Conservation (phyloP, 2,113 vertebrate genomes). For the Phycodurus eques region DNA sequence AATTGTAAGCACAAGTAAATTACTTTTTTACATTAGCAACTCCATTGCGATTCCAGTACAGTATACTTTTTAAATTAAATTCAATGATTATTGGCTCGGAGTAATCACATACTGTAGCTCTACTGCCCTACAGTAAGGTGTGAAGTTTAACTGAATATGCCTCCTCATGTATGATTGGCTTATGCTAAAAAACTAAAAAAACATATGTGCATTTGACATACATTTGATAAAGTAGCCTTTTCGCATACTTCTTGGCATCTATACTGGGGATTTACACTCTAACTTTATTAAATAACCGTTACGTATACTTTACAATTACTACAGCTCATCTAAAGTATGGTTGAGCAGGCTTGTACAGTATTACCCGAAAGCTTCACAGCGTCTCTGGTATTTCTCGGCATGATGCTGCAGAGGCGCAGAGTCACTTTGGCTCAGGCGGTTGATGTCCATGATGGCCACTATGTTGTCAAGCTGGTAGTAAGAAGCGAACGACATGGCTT, state of each 20-base stretch:
- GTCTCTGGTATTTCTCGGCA: conserved; percentile 90
- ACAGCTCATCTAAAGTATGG: not conserved
- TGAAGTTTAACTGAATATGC: not conserved
- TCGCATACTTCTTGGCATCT: not conserved
- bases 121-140: no score
- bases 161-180: not conserved
- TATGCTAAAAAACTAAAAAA: not conserved
- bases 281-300: not conserved
- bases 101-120: no score
- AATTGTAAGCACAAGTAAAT: no score
- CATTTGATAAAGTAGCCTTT: not conserved
- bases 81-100: no score
- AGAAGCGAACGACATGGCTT: conserved; percentile 94
- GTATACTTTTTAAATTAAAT: no score
- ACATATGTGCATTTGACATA: not conserved
- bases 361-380: conserved; percentile 93
- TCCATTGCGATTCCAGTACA: no score
- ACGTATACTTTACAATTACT: not conserved
- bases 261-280: not conserved
- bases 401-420: conserved; percentile 90
- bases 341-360: conserved; percentile 14
- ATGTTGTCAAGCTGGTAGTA: conserved; percentile 94
- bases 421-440: conserved; percentile 93
- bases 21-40: no score
- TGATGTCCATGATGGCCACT: conserved; percentile 90